Base-by-base conservation (phyloP, 2,113 vertebrate species). In the Gracilinanus agilis region DNA sequence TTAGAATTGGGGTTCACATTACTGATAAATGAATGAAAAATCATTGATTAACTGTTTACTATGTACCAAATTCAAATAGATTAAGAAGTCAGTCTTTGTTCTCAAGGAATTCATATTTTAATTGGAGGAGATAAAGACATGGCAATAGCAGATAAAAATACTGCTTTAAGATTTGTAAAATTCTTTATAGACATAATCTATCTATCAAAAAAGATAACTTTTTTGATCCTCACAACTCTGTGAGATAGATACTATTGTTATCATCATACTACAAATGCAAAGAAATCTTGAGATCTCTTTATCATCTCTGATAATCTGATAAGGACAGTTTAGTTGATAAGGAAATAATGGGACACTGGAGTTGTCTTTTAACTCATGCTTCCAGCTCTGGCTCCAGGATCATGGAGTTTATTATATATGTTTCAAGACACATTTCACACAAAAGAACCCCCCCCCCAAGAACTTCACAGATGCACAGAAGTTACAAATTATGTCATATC, bases 91-190 rank as follows among this genome's bases (percentile, higher is more conserved):
- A 67, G 58, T 34, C 29, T 10, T 3, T 67, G 2, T 1, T 13
- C 13, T 67, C 27, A 67, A 75, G 16, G 13, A 75, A 75, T 75
- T 75, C 29, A 75, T n/a, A 75, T 1, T 75, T 75, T 19, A 75
- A 75, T 75, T n/a, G 13, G 5, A 61, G 12, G 34, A n/a, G 34
- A 75, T 13, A n/a, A 75, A 13, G 49, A n/a, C 1, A 21, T 16
- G n/a, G n/a, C 61, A 75, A n/a, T 75, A 75, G 61, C 61, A 75
- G 61, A 75, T n/a, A n/a, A 75, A n/a, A 67, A 67, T 67, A n/a
- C 4, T 16, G 16, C 34, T 75, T 75, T n/a, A 16, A 19, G 13
- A 75, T n/a, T n/a, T 75, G 12, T 75, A 75, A 75, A n/a, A 75
- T 75, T 75, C 61, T n/a, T 75, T 75, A n/a, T 19, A 75, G 34